Evolutionary conservation across 2,797 vertebrate genomes (phyloP).

Genomic region (Ptychobarbus kaznakovi): DNA sequence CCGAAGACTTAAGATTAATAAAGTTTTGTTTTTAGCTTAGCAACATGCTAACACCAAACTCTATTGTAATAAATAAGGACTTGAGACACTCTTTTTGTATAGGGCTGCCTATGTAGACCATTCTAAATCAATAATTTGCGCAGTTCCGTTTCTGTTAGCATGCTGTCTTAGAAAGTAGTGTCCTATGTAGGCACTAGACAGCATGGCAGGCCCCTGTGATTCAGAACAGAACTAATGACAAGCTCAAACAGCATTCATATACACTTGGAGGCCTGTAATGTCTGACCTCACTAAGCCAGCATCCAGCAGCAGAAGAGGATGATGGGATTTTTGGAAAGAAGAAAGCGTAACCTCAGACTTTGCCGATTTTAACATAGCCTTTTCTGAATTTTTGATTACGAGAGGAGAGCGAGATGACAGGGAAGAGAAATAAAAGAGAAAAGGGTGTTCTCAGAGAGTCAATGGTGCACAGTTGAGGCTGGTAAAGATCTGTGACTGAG

Average conservation of each 20-base stretch:
- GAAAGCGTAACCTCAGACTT: not conserved
- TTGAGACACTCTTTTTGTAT: not conserved
- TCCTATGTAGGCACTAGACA: not conserved
- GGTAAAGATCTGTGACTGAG: conserved; percentile 69
- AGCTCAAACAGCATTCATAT: conserved; percentile 2
- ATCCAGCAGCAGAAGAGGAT: not conserved
- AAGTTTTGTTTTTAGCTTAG: conserved; percentile 17
- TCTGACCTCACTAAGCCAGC: not conserved
- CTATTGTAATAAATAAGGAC: not conserved
- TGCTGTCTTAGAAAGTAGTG: not conserved
- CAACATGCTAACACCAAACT: conserved; percentile 4
- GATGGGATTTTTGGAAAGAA: not conserved
- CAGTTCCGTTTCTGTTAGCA: not conserved
- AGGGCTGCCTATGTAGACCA: not conserved
- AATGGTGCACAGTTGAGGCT: conserved; percentile 65
- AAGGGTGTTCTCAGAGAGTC: conserved; percentile 61
- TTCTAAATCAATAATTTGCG: conserved; percentile 1
- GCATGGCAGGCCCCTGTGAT: not conserved
- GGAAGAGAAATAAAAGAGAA: conserved; percentile 46
- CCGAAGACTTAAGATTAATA: not conserved
- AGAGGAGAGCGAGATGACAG: conserved; percentile 20
- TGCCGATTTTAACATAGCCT: not conserved
- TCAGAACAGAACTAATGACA: conserved; percentile 4
- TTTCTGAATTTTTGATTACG: conserved; percentile 34
- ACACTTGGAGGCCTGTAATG: not conserved